A percentile compares a stretch with the other conserved stretches of the same genome.
Evolutionary conservation across 2,113 vertebrate species (phyloP).

Genomic region (Cygnus buccinator): DNA sequence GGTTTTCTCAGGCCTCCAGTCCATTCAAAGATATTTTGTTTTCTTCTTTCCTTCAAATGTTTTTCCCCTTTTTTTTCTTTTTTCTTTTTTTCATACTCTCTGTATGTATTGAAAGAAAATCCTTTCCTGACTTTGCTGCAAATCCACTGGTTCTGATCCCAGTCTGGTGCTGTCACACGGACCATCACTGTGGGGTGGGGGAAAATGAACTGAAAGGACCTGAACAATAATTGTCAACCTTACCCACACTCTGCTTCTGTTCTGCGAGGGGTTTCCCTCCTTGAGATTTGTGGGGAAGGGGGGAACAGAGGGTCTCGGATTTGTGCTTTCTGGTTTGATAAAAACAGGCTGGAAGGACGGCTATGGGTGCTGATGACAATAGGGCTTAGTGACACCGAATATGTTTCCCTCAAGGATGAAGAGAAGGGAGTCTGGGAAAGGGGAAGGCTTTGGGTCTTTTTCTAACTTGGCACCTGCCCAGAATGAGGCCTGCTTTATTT

Average conservation of each 20-base stretch:
- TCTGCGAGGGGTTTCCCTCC: constrained; percentile 44
- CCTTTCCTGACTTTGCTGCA: constrained; percentile 52
- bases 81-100: neutral
- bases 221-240: constrained; percentile 22
- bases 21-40: neutral
- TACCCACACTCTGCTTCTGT: constrained; percentile 61
- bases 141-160: constrained; percentile 47
- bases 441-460: constrained; percentile 27
- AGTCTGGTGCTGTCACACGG: constrained; percentile 50
- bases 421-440: neutral
- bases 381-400: neutral
- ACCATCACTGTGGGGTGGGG: constrained; percentile 27
- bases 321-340: neutral
- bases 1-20: constrained; percentile 1
- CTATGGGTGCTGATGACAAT: neutral
- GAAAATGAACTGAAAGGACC: constrained; percentile 14
- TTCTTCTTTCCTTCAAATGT: constrained; percentile 21
- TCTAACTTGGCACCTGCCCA: neutral
- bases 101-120: neutral
- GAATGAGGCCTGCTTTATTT: constrained; percentile 9
- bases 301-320: neutral
- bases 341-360: constrained; percentile 9
- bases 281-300: neutral
- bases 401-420: neutral
- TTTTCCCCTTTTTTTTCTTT: neutral